These are phyloP conservation scores for Parnassius smintheus DNA, from an alignment of 2,888 invertebrate genomes.

Conservation along the genomic window DNA sequence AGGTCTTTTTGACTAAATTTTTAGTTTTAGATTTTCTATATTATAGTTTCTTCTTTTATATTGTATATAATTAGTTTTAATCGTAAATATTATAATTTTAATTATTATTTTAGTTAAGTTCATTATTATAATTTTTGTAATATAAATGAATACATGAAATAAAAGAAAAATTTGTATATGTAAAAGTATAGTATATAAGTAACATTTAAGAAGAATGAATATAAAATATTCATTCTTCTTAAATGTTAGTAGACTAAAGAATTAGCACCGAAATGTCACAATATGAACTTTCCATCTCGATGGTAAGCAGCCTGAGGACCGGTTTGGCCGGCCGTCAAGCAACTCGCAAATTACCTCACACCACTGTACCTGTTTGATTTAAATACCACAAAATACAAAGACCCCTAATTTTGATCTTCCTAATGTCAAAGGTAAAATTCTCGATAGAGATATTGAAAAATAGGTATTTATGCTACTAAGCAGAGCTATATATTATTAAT, in stretches of 20 bases:
- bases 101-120: too few species aligned
- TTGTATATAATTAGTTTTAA: too few species aligned
- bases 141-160: too few species aligned
- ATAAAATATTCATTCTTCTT: background rate
- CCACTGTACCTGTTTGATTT: slow-evolving; percentile 19
- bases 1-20: too few species aligned
- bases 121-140: too few species aligned
- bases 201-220: too few species aligned
- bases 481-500: too few species aligned
- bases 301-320: slow-evolving; percentile 40
- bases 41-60: too few species aligned
- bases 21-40: too few species aligned
- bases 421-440: background rate
- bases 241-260: slow-evolving; percentile 4
- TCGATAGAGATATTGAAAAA: too few species aligned
- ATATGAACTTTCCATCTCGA: slow-evolving; percentile 54
- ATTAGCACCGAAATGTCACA: slow-evolving; percentile 42
- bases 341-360: slow-evolving; percentile 38
- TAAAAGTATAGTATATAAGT: background rate
- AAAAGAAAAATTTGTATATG: slow-evolving; percentile 2
- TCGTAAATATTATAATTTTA: too few species aligned
- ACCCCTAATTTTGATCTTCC: background rate
- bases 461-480: too few species aligned
- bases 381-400: slow-evolving; percentile 5
- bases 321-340: slow-evolving; percentile 41